Conservation (phyloP, 2,888 invertebrate species). For the Leptinotarsa peninsularis region DNA sequence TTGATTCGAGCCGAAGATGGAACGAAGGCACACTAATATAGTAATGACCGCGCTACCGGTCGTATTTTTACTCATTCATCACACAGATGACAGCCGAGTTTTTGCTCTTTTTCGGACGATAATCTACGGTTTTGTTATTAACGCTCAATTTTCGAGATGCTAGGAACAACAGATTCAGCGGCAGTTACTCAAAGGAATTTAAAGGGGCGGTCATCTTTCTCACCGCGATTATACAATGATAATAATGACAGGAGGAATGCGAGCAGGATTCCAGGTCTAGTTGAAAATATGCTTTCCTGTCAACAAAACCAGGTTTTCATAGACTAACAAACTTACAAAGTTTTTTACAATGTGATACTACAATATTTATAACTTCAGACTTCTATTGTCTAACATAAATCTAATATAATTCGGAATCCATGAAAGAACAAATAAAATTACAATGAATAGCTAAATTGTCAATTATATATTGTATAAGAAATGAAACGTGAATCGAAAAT, state of each 20-base stretch:
- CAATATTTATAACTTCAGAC: too few relatives aligned
- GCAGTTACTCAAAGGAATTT: not conserved
- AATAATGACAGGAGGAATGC: not conserved
- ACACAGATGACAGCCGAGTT: constrained; percentile 53
- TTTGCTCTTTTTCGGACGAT: constrained; percentile 41
- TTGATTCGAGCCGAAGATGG: constrained; percentile 40
- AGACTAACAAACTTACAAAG: too few relatives aligned
- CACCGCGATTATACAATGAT: not conserved
- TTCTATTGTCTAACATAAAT: too few relatives aligned
- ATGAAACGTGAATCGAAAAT: too few relatives aligned
- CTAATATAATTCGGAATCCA: too few relatives aligned
- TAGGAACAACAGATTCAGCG: not conserved
- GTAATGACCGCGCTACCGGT: constrained; percentile 64
- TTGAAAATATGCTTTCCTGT: too few relatives aligned
- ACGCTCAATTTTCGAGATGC: constrained; percentile 25
- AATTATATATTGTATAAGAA: too few relatives aligned
- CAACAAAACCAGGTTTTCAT: too few relatives aligned
- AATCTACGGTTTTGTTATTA: constrained; percentile 34
- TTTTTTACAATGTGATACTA: too few relatives aligned
- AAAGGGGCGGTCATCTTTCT: not conserved
- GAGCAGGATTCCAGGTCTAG: not conserved
- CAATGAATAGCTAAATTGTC: too few relatives aligned
- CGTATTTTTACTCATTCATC: constrained; percentile 58
- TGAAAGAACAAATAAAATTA: too few relatives aligned
- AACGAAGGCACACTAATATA: constrained; percentile 52